phyloP scores from a whole-genome alignment of 23 tunicate genomes.

The Ascidia mentula region DNA sequence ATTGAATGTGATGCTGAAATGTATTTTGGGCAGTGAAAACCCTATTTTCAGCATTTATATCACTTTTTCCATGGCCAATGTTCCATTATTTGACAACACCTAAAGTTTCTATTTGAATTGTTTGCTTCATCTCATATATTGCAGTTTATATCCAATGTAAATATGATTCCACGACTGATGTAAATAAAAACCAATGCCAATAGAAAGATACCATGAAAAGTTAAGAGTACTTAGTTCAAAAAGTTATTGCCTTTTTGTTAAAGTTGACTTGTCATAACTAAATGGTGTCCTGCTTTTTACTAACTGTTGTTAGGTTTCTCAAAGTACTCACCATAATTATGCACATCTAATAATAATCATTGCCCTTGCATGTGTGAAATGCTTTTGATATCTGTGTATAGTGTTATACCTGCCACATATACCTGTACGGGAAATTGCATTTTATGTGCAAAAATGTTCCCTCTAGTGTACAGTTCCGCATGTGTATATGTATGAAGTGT shows the following conservation, averaged over 20 bases:
- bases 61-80: not conserved
- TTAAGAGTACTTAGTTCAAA: not conserved
- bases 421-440: not conserved
- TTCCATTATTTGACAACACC: not conserved
- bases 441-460: not conserved
- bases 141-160: not conserved
- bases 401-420: not conserved
- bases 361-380: not conserved
- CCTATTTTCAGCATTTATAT: not conserved
- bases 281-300: conserved; percentile 4
- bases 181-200: not conserved
- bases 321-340: not conserved
- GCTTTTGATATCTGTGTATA: not conserved
- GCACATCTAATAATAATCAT: not conserved
- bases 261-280: not conserved
- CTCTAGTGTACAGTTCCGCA: not conserved
- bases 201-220: not conserved
- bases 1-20: not conserved
- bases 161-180: not conserved
- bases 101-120: not conserved
- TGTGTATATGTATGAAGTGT: not conserved
- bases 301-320: not conserved
- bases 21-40: not conserved
- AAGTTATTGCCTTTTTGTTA: not conserved
- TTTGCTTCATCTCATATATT: not conserved